Evolutionary conservation across 2,113 vertebrate species (phyloP).

Genomic region (Aphelocoma coerulescens): DNA sequence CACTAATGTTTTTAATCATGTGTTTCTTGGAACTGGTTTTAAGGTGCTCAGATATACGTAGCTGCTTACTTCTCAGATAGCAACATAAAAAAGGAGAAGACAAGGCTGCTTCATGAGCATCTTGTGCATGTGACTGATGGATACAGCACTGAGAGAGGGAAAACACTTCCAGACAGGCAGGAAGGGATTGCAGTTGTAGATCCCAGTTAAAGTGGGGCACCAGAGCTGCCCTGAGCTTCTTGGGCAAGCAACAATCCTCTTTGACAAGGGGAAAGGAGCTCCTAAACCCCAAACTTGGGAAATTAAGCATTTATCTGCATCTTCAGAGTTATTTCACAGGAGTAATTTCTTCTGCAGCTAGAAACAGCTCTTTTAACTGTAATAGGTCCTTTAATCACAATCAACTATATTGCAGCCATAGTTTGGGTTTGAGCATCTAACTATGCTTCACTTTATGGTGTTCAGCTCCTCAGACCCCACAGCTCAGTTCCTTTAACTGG

Average conservation of each 20-base stretch:
- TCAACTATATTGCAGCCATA: not conserved
- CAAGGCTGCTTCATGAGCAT: not conserved
- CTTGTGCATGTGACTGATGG: rapidly evolving
- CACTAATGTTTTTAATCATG: not conserved
- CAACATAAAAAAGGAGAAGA: not conserved
- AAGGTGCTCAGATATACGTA: not conserved
- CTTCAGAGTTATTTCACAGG: not conserved
- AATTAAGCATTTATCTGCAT: not conserved
- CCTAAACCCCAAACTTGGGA: not conserved
- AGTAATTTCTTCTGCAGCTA: not conserved
- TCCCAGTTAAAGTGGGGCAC: not conserved
- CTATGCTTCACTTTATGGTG: not conserved
- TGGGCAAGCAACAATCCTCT: not conserved
- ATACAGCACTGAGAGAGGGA: not conserved
- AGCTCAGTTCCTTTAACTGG: not conserved
- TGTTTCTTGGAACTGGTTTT: not conserved
- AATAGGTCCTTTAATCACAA: not conserved
- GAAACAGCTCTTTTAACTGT: not conserved
- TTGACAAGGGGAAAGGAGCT: not conserved
- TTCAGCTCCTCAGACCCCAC: not conserved
- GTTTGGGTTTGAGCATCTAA: not conserved
- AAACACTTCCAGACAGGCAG: not conserved
- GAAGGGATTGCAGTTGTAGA: not conserved
- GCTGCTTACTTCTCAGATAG: not conserved
- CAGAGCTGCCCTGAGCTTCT: not conserved